Base-by-base conservation (phyloP, 2,888 invertebrate genomes). In the Germaria angustata region DNA sequence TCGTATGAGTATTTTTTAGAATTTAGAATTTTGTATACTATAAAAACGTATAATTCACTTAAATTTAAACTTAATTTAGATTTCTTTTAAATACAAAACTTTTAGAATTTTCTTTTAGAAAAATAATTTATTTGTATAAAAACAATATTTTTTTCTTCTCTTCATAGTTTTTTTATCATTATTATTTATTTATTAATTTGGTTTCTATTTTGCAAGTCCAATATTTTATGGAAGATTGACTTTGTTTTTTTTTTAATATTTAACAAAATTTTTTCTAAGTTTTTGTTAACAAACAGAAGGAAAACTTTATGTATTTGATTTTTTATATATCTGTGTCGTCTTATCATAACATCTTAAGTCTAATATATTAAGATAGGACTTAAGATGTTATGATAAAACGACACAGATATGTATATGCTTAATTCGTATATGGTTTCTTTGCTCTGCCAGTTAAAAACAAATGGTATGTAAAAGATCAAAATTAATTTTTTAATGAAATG, bases 141-240 rank as follows among this genome's bases (percentile, higher is more conserved):
- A 76, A 63, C 24, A 68, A 51, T 20, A 24, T 39, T 41, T n/a
- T 53, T 22, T 28, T 39, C 5, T 46, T n/a, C 20, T 36, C 7
- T 9, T 20, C n/a, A 17, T 53, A 15, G n/a, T n/a, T n/a, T n/a
- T n/a, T n/a, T n/a, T n/a, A n/a, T n/a, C n/a, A n/a, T n/a, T n/a
- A n/a, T n/a, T n/a, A n/a, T n/a, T n/a, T n/a, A n/a, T n/a, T n/a
- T n/a, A n/a, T n/a, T n/a, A n/a, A n/a, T 20, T 41, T 20, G 15
- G 44, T 17, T 7, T 13, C 24, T 69, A 49, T 61, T 61, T 68
- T 17, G 20, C n/a, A 61, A 81, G 55, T 77, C 77, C 77, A 77
- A 81, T 76, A 59, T 68, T 61, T 36, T 68, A 44, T 77, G 81
- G 77, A 81, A 77, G 81, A 73, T 81, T 81, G 41, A 41, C 46